A percentile compares a stretch with the other conserved stretches of the same genome.
These are phyloP conservation scores for Paedocypris sp. DNA, from an alignment of 2,113 vertebrate species.

Conservation along the genomic window DNA sequence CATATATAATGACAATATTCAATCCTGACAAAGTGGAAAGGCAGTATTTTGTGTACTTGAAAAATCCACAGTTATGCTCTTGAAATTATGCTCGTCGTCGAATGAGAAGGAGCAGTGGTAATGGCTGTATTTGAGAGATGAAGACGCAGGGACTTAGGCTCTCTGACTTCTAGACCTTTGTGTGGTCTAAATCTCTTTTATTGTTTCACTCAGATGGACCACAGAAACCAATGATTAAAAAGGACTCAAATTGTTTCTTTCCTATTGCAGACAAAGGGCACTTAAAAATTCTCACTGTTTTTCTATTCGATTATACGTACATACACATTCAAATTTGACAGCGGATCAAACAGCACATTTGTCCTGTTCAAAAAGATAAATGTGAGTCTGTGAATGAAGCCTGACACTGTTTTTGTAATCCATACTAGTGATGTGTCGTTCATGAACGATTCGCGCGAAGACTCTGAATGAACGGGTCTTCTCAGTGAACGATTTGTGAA, in stretches of 20 bases:
- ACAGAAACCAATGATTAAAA: not conserved
- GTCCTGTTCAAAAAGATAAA: constrained; percentile 10
- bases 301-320: constrained; percentile 13
- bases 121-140: constrained; percentile 4
- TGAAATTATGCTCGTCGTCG: constrained; percentile 72
- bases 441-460: too few relatives aligned
- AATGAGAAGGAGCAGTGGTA: constrained; percentile 23
- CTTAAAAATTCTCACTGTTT: not conserved
- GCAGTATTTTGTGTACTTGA: constrained; percentile 74
- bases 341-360: not conserved
- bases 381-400: not conserved
- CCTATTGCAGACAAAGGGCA: not conserved
- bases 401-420: too few relatives aligned
- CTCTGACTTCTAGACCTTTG: constrained; percentile 2
- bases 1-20: too few relatives aligned
- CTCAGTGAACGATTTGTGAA: too few relatives aligned
- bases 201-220: constrained; percentile 9
- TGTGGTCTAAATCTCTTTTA: not conserved
- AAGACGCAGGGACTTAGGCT: not conserved
- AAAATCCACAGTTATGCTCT: constrained; percentile 73
- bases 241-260: constrained; percentile 7
- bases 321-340: constrained; percentile 10
- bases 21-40: constrained; percentile 66
- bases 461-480: too few relatives aligned
- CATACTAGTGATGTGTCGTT: too few relatives aligned